A percentile compares a stretch with the other conserved stretches of the same genome.
phyloP scores from a whole-genome alignment of 1,140 invertebrate genomes.

The Elymnias hypermnestra region DNA sequence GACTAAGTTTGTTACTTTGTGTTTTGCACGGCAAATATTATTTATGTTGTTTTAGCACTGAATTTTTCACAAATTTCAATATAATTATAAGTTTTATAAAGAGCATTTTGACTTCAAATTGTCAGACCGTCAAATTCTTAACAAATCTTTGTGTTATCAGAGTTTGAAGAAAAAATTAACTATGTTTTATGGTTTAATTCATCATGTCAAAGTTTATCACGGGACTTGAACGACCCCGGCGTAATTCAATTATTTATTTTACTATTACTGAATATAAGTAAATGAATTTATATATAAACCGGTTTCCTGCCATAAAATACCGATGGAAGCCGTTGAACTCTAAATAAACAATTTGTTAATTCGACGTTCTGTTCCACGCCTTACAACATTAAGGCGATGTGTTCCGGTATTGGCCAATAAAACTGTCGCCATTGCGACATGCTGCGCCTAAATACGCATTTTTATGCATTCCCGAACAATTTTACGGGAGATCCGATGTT shows the following conservation, averaged over 20 bases:
- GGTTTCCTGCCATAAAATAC: conserved; percentile 7
- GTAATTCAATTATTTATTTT: not conserved
- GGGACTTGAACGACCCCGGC: too few relatives aligned
- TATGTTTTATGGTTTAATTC: too few relatives aligned
- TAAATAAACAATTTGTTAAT: conserved; percentile 28
- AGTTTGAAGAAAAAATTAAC: too few relatives aligned
- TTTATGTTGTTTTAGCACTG: too few relatives aligned
- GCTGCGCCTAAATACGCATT: conserved; percentile 34
- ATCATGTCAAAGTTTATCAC: too few relatives aligned
- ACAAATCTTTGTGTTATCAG: too few relatives aligned
- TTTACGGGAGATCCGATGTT: conserved; percentile 42
- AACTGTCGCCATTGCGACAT: conserved; percentile 51
- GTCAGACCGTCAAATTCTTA: too few relatives aligned
- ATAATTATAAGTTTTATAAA: too few relatives aligned
- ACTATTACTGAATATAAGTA: not conserved
- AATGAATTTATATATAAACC: conserved; percentile 6
- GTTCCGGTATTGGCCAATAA: conserved; percentile 47
- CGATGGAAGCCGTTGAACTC: conserved; percentile 19
- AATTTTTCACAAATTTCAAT: too few relatives aligned
- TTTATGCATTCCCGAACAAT: conserved; percentile 43
- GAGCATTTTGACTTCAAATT: too few relatives aligned
- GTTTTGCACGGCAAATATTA: too few relatives aligned
- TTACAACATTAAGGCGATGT: conserved; percentile 29
- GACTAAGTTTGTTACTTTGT: too few relatives aligned
- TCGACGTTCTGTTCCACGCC: conserved; percentile 22